Base-by-base conservation (phyloP, 2,888 invertebrate species). In the Lasioglossum marginatum region DNA sequence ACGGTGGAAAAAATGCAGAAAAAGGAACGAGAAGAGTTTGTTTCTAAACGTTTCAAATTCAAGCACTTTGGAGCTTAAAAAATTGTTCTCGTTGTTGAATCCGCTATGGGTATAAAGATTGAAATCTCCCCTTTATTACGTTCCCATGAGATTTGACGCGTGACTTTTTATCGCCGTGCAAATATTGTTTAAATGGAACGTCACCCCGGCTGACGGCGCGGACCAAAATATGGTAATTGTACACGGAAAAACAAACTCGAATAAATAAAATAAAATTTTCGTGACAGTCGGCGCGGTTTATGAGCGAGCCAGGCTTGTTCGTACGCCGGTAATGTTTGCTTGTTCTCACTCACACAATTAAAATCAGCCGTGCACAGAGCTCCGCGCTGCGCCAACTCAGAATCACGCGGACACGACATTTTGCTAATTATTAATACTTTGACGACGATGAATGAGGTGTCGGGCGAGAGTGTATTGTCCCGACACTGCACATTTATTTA, bases 241-340 rank as follows among this genome's bases (percentile, higher is more conserved):
- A 34, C 66, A 19, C 34, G 31, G 66, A 19, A 31, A 66, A 66
- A 19, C 31, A 19, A 19, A 34, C 66, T 19, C 16, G 66, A 34
- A 34, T 66, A 66, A 66, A 66, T 66, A 66, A 34, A 66, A 66
- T 66, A 31, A 66, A 19, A 66, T 34, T 66, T 66, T 66, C 34
- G 34, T 66, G 66, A 66, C 66, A 66, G 66, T 31, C 10, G 66
- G 8, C 2, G 34, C 16, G 34, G 19, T 66, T 66, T 66, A 66
- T 19, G 66, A 66, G 66, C 8, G 31, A 19, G 19, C 34, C 66
- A 1, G 66, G 66, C 66, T 16, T 34, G 66, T 66, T 66, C 66
- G 19, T 31, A 34, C 6, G 8, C 66, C 19, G 34, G 16, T 66
- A 66, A 66, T 66, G 34, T 19, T 34, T 19, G 66, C 66, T 19